These are phyloP conservation scores for Parthenolecanium corni DNA, from an alignment of 2,888 invertebrate genomes.

Conservation along the genomic window DNA sequence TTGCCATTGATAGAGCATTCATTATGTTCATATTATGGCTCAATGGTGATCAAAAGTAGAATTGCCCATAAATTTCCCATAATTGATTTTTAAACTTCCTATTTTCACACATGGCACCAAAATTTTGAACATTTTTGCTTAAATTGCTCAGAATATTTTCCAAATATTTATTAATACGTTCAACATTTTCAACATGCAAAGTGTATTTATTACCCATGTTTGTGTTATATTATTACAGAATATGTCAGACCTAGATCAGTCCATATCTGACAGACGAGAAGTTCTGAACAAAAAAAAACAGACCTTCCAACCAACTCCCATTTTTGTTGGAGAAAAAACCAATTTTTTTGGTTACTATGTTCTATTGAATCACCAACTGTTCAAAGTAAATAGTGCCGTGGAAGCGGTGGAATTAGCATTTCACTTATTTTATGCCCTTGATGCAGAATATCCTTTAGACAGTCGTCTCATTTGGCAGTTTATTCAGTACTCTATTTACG, in stretches of 20 bases:
- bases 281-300: neutral
- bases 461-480: constrained; percentile 1
- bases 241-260: neutral
- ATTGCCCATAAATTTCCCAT: no score
- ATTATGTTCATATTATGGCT: neutral
- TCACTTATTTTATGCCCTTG: neutral
- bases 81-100: no score
- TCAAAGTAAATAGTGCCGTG: neutral
- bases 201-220: neutral
- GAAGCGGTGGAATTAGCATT: neutral
- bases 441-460: constrained; percentile 10
- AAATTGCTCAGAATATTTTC: no score
- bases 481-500: constrained; percentile 11
- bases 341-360: neutral
- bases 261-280: neutral
- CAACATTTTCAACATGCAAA: no score
- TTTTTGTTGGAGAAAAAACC: neutral
- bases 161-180: no score
- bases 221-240: neutral
- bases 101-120: no score
- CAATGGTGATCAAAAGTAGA: no score
- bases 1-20: no score
- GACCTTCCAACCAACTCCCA: neutral
- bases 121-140: no score
- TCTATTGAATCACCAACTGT: neutral